A percentile compares a stretch with the other conserved stretches of the same genome.
Conservation (phyloP, 2,888 invertebrate species). For the Scelioninae gen. 1 region DNA sequence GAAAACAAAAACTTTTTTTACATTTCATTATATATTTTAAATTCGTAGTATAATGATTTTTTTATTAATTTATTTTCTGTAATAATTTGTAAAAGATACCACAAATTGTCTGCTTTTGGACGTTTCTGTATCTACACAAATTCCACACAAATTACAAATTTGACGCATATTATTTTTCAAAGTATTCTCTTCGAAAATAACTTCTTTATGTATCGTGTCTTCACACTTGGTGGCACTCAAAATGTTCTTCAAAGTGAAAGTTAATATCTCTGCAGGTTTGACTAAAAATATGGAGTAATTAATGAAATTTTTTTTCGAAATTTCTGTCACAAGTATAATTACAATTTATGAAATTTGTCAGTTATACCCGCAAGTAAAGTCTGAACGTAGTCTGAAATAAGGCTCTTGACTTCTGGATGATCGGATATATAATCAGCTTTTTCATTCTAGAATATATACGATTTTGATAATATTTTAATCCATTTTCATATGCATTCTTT, state of each 20-base stretch:
- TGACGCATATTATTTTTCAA: constrained; percentile 35
- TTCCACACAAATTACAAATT: constrained; percentile 60
- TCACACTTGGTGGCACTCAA: constrained; percentile 72
- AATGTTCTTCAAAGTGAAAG: constrained; percentile 79
- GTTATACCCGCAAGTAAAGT: constrained; percentile 86
- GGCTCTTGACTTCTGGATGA: constrained; percentile 86
- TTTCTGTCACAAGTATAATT: too few species aligned
- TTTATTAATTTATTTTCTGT: too few species aligned
- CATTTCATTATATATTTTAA: too few species aligned
- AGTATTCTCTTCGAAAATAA: constrained; percentile 26
- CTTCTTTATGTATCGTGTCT: constrained; percentile 23
- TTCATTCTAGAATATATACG: constrained; percentile 62
- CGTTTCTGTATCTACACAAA: constrained; percentile 35
- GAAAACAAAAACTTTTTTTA: too few species aligned
- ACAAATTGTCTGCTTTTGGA: background rate
- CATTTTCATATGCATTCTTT: too few species aligned
- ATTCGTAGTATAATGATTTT: too few species aligned
- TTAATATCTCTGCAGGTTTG: constrained; percentile 77
- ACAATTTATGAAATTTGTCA: too few species aligned
- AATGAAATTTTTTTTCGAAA: too few species aligned
- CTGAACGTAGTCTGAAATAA: constrained; percentile 87
- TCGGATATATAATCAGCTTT: constrained; percentile 85
- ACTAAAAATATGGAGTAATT: constrained; percentile 69
- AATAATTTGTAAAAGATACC: background rate
- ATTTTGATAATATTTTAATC: too few species aligned